Conservation (phyloP, 2,888 invertebrate genomes). For the Diarsia mendica region DNA sequence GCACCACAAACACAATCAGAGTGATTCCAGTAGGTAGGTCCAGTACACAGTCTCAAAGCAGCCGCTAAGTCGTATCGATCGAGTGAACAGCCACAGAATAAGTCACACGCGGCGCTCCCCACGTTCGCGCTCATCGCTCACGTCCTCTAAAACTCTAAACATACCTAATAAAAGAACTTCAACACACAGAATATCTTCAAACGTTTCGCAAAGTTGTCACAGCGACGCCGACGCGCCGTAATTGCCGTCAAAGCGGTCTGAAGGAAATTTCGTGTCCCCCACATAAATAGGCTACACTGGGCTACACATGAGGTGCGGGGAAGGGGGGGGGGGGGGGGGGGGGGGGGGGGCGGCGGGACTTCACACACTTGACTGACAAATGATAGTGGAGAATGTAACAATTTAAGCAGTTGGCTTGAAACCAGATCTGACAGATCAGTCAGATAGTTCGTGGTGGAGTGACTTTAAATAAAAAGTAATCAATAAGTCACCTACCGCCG, state of each 20-base stretch:
- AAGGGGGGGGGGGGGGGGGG: conserved; percentile 8
- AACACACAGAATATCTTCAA: too few species aligned
- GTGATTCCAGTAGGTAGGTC: background rate
- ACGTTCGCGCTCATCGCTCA: conserved; percentile 14
- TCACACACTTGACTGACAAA: conserved; percentile 37
- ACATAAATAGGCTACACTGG: conserved; percentile 25
- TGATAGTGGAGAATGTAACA: conserved; percentile 23
- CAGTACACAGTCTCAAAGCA: background rate
- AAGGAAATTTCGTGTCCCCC: conserved; percentile 10
- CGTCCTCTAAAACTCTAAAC: conserved; percentile 5
- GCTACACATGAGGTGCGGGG: conserved; percentile 10
- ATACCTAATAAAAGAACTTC: conserved; percentile 37
- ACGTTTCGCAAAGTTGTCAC: conserved; percentile 41
- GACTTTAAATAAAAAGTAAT: conserved; percentile 17
- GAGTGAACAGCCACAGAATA: background rate
- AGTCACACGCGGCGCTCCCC: conserved; percentile 15
- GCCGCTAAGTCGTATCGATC: background rate
- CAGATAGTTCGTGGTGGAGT: conserved; percentile 25
- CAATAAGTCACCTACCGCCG: background rate
- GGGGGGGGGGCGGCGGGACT: background rate
- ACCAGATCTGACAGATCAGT: conserved; percentile 42
- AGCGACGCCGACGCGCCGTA: conserved; percentile 29
- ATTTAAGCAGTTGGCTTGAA: conserved; percentile 39
- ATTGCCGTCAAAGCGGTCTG: conserved; percentile 39
- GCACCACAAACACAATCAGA: background rate